These are phyloP conservation scores for Drosophila diplacantha DNA, from an alignment of 2,888 invertebrate species.

Conservation along the genomic window DNA sequence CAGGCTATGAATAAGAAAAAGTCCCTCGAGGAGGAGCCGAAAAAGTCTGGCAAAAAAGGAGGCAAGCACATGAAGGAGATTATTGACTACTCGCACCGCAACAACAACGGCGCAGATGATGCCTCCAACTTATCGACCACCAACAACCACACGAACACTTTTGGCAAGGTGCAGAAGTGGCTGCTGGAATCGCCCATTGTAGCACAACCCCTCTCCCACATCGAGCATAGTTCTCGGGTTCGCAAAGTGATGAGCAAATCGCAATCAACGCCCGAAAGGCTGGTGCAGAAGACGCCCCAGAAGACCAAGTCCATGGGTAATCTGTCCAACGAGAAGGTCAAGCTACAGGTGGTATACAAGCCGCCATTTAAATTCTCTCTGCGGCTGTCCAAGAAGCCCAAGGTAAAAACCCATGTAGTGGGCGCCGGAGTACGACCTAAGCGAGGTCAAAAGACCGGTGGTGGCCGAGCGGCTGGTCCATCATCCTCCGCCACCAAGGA, in stretches of 20 bases:
- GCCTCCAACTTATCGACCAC: conserved; percentile 78
- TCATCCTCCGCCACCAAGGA: conserved; percentile 40
- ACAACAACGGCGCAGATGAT: conserved; percentile 55
- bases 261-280: conserved; percentile 88
- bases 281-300: conserved; percentile 81
- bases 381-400: conserved; percentile 80
- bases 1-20: conserved; percentile 54
- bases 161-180: conserved; percentile 92
- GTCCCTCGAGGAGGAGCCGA: conserved; percentile 73
- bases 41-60: conserved; percentile 78
- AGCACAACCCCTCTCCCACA: conserved; percentile 76
- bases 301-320: conserved; percentile 86
- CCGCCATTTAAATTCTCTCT: conserved; percentile 92
- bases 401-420: conserved; percentile 77
- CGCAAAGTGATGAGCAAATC: conserved; percentile 85
- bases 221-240: conserved; percentile 77
- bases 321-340: conserved; percentile 83
- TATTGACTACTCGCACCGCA: conserved; percentile 83
- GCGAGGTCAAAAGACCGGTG: conserved; percentile 62
- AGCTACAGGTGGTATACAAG: conserved; percentile 90
- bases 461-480: conserved; percentile 52
- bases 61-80: conserved; percentile 82
- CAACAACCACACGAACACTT: conserved; percentile 77
- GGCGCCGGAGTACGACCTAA: conserved; percentile 69
- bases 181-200: conserved; percentile 84